Evolutionary conservation across 1,140 invertebrate species (phyloP), one percentile per base, ranked within the genome.

Genomic region (Eueides isabella): DNA sequence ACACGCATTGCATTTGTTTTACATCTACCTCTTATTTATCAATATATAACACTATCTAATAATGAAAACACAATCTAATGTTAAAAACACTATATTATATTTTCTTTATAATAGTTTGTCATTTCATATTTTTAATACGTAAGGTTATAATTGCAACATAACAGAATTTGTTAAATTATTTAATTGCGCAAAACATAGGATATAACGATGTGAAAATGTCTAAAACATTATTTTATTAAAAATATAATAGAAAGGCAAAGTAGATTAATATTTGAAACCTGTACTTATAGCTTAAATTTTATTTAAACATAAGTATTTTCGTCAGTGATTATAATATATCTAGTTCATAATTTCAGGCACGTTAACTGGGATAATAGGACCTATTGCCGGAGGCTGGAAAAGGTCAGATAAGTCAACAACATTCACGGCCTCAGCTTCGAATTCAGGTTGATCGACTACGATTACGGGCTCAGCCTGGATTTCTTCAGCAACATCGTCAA

Each of bases 351-450:
- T 55, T 23, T 55, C 48, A 55, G 48, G 48, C 16, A 55, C 48
- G 26, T 23, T 23, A 23, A 55, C 41, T 28, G 44, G 19, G 41
- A 38, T 16, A 30, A 19, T 55, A 2, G 48, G 48, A 23, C 48
- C 48, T 23, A 55, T 1, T 55, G 0, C 48, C 3, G 48, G 48
- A 19, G 48, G 48, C 3, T 55, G 48, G 48, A 23, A 2, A 1
- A 26, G 26, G 31, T 55, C 33, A 44, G 69, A 61, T n/a, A 41
- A 11, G 2, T 62, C 68, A 16, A 70, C 55, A 38, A 71, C 69
- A 19, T 44, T 67, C 9, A 67, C 65, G 26, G 65, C n/a, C n/a
- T 48, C 28, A 29, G 14, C 5, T 7, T 26, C 35, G 5, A 30
- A 16, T 5, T 48, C 65, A 6, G 65, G 65, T 29, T 48, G 16